Percentiles rank a stretch among this genome's conserved stretches.
These are phyloP conservation scores for Pollenia griseotomentosa DNA, from an alignment of 2,888 invertebrate species.

Conservation along the genomic window DNA sequence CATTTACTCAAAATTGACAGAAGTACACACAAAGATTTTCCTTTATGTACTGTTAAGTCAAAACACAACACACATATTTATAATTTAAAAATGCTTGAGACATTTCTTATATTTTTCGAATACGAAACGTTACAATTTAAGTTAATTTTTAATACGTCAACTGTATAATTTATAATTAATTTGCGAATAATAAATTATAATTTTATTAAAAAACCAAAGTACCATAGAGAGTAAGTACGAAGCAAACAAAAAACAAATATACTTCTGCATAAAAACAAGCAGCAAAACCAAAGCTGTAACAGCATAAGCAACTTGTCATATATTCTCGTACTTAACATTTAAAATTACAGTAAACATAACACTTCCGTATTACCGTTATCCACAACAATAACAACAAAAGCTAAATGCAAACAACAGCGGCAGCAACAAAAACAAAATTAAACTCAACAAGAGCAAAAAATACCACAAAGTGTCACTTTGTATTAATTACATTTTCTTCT, in stretches of 20 bases:
- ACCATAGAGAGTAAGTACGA: constrained; percentile 10
- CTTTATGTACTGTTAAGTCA: too few species aligned
- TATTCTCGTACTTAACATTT: constrained; percentile 59
- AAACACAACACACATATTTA: too few species aligned
- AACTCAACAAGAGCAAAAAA: constrained; percentile 36
- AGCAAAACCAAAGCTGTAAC: constrained; percentile 26
- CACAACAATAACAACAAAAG: constrained; percentile 51
- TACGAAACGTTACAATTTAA: constrained; percentile 5
- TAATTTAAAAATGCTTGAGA: too few species aligned
- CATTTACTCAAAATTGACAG: too few species aligned
- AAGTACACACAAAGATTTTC: too few species aligned
- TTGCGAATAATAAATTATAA: constrained; percentile 66
- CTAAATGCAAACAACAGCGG: constrained; percentile 25
- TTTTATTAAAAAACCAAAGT: constrained; percentile 38
- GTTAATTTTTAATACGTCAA: constrained; percentile 41
- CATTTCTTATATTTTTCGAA: background rate
- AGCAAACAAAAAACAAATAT: constrained; percentile 1
- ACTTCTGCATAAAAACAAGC: background rate
- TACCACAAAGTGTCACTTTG: constrained; percentile 74
- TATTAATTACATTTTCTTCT: constrained; percentile 71
- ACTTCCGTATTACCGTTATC: constrained; percentile 70
- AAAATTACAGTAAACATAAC: constrained; percentile 65
- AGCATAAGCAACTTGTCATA: constrained; percentile 60
- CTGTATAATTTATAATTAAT: constrained; percentile 67
- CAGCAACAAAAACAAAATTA: constrained; percentile 33